phyloP scores from a whole-genome alignment of 1,140 invertebrate species.

The Ips nitidus region DNA sequence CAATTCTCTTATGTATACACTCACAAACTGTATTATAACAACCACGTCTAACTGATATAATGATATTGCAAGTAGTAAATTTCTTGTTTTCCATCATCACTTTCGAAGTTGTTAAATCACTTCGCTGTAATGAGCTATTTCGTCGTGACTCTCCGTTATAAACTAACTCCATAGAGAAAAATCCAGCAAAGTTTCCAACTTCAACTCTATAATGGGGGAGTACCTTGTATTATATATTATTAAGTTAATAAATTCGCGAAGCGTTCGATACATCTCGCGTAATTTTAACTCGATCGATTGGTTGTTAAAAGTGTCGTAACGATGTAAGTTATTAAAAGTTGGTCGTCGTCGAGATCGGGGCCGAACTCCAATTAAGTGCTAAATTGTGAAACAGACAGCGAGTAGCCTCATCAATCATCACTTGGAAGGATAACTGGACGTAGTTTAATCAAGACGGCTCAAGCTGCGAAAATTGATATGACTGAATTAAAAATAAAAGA shows the following conservation, averaged over 20 bases:
- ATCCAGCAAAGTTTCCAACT: slow-evolving; percentile 1
- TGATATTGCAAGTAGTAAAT: not conserved
- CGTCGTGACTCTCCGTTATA: not conserved
- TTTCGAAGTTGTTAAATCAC: not conserved
- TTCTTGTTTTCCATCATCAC: not conserved
- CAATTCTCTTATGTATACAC: too few relatives aligned
- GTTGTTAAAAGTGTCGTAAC: slow-evolving; percentile 46
- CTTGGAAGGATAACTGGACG: slow-evolving; percentile 8
- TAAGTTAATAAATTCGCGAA: slow-evolving; percentile 21
- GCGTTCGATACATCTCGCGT: slow-evolving; percentile 9
- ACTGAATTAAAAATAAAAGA: too few relatives aligned
- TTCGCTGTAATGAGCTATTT: not conserved
- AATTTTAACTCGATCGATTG: slow-evolving; percentile 19
- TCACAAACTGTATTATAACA: too few relatives aligned
- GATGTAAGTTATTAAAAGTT: slow-evolving; percentile 49
- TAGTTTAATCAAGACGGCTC: not conserved
- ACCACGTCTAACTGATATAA: too few relatives aligned
- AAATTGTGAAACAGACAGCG: slow-evolving; percentile 25
- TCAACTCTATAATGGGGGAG: slow-evolving; percentile 1
- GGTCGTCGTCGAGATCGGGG: slow-evolving; percentile 33
- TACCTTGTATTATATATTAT: slow-evolving; percentile 7
- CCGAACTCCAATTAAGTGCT: slow-evolving; percentile 27
- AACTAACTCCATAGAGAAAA: not conserved
- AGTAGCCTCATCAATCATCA: slow-evolving; percentile 29
- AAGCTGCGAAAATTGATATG: not conserved